These are phyloP conservation scores for Spizaetus ornatus DNA, from an alignment of 2,113 vertebrate genomes.

Conservation along the genomic window DNA sequence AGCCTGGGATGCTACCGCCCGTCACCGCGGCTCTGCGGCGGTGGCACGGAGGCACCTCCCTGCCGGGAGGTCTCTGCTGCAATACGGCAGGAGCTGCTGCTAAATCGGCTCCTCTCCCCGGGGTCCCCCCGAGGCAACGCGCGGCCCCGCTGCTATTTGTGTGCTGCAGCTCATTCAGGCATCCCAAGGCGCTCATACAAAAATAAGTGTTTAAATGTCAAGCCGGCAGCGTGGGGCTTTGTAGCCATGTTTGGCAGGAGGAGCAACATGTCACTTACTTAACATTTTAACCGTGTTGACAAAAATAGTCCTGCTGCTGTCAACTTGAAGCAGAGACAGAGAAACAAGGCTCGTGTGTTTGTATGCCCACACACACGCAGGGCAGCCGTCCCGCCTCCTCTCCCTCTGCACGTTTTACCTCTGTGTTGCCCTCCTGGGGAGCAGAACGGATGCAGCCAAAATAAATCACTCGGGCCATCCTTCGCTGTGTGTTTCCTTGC, in stretches of 20 bases:
- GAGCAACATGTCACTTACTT: neutral
- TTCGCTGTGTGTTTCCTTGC: neutral
- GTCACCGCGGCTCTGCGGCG: neutral
- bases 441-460: neutral
- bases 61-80: neutral
- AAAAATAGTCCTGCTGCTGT: neutral
- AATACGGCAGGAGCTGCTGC: neutral
- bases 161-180: neutral
- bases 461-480: neutral
- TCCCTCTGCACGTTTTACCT: neutral
- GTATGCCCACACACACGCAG: rapidly evolving
- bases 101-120: neutral
- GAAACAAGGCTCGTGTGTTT: neutral
- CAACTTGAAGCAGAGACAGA: neutral
- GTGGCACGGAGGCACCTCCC: neutral
- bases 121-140: neutral
- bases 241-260: neutral
- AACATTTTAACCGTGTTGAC: neutral
- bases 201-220: neutral
- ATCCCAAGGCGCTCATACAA: neutral
- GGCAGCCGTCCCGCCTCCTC: neutral
- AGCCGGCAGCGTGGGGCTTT: neutral
- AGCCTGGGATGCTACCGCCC: neutral
- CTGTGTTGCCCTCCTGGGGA: neutral
- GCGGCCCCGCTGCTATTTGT: neutral